These are phyloP conservation scores for Oreochromis aureus DNA, from an alignment of 2,113 vertebrate species.

Conservation along the genomic window DNA sequence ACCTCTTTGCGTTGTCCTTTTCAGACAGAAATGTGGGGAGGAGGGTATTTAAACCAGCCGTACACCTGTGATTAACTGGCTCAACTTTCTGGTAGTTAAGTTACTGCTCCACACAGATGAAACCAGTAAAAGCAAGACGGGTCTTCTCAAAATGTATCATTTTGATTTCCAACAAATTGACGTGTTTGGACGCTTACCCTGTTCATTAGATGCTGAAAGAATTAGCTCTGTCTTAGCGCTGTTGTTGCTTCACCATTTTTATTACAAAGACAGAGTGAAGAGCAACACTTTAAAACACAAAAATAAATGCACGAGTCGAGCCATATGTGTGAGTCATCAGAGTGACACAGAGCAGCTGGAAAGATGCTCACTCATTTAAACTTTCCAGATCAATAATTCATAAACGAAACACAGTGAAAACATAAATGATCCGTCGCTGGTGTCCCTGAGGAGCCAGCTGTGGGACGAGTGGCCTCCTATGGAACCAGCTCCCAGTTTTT, in stretches of 20 bases:
- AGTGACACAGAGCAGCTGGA: not conserved
- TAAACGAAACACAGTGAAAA: fast-evolving
- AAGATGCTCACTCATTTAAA: not conserved
- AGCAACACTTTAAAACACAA: not conserved
- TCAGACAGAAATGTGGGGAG: not conserved
- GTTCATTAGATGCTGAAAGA: not conserved
- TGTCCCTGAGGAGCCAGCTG: fast-evolving
- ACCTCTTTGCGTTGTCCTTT: not conserved
- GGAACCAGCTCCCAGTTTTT: not conserved
- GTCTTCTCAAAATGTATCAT: not conserved
- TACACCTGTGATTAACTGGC: not conserved
- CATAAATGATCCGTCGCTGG: not conserved
- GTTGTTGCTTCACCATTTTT: not conserved
- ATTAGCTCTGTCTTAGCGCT: fast-evolving
- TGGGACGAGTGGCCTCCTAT: not conserved
- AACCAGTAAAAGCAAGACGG: not conserved
- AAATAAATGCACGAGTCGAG: not conserved
- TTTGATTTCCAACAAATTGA: not conserved
- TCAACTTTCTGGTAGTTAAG: fast-evolving
- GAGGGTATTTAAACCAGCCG: not conserved
- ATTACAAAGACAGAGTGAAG: not conserved
- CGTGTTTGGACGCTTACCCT: fast-evolving
- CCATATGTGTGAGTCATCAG: not conserved
- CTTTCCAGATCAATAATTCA: not conserved
- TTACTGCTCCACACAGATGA: not conserved